These are phyloP conservation scores for Pluvialis apricaria DNA, from an alignment of 2,113 vertebrate species.

Conservation along the genomic window DNA sequence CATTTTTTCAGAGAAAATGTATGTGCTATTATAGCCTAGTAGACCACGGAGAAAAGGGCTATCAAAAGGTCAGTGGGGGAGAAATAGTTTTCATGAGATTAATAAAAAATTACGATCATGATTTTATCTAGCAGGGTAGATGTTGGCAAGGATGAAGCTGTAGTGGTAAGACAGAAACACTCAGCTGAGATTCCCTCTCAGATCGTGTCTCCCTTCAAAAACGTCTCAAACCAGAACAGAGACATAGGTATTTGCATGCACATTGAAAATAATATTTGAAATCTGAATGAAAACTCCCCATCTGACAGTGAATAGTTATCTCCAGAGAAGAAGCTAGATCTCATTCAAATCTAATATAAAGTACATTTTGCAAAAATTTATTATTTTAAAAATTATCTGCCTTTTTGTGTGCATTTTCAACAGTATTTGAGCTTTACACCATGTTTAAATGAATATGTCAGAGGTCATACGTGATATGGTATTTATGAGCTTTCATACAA, in stretches of 20 bases:
- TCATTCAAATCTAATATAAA: not conserved
- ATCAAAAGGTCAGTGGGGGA: not conserved
- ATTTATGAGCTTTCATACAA: not conserved
- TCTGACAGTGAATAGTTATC: not conserved
- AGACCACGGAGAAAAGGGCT: not conserved
- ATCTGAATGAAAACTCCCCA: not conserved
- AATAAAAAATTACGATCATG: not conserved
- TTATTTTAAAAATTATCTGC: not conserved
- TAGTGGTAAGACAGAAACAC: not conserved
- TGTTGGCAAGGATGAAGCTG: not conserved
- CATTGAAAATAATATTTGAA: not conserved
- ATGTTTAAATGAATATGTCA: not conserved
- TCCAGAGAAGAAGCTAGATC: not conserved
- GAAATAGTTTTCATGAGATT: not conserved
- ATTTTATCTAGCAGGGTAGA: not conserved
- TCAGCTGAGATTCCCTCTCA: not conserved
- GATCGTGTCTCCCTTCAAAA: not conserved
- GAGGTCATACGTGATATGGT: rapidly evolving
- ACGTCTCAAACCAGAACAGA: no score
- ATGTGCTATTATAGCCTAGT: not conserved
- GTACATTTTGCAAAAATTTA: not conserved
- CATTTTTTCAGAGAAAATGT: not conserved
- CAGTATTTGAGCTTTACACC: not conserved
- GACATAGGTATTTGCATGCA: not conserved
- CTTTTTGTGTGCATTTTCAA: not conserved